Evolutionary conservation across 2,797 vertebrate genomes (phyloP).

Genomic region (Diceros bicornis): DNA sequence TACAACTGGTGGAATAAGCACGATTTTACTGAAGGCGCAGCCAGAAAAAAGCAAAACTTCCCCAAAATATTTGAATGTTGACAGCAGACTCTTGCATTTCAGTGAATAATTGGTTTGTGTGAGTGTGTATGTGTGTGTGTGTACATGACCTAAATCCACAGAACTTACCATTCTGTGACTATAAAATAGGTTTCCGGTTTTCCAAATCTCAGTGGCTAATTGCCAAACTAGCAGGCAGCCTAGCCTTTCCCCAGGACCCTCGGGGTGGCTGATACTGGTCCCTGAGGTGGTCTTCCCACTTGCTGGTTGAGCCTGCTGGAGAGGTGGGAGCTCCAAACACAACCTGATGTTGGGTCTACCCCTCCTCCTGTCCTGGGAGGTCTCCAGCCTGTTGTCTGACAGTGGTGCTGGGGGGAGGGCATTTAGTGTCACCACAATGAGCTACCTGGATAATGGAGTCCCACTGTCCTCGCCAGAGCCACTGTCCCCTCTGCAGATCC

Average conservation of each 20-base stretch:
- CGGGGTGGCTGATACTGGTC: neutral
- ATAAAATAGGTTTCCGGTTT: neutral
- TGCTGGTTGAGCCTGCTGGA: neutral
- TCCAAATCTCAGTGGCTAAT: neutral
- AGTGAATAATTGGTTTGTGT: constrained; percentile 59
- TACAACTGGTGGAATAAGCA: constrained; percentile 4
- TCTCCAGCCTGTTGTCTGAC: neutral
- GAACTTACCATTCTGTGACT: constrained; percentile 14
- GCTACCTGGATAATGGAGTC: neutral
- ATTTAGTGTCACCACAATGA: neutral
- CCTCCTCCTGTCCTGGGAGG: neutral
- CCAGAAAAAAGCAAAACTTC: constrained; percentile 59
- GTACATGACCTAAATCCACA: constrained; percentile 71
- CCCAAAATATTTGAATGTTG: constrained; percentile 73
- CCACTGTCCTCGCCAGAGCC: neutral
- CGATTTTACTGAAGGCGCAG: neutral
- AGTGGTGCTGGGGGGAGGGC: no score
- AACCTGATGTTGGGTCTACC: neutral
- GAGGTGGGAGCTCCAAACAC: neutral
- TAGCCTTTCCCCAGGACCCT: neutral
- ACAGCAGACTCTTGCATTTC: constrained; percentile 42
- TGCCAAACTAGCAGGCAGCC: neutral
- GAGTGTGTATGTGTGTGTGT: neutral
- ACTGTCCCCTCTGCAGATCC: neutral
- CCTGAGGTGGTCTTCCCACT: neutral